These are phyloP conservation scores for Glossosoma conforme DNA, from an alignment of 1,140 invertebrate genomes.

Conservation along the genomic window DNA sequence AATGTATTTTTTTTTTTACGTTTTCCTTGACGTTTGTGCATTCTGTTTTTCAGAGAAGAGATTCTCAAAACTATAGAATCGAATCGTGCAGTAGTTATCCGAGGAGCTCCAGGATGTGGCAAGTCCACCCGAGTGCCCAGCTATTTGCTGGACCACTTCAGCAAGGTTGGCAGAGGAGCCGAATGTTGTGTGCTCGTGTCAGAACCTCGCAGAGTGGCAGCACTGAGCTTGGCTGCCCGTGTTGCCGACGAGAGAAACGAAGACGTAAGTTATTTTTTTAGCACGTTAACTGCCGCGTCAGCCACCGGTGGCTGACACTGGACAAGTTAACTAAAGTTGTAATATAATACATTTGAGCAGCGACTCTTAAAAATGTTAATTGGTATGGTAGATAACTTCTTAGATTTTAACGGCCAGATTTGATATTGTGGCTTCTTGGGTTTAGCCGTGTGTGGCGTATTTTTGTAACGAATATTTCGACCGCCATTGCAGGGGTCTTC, in stretches of 20 bases:
- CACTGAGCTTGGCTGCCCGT: constrained; percentile 80
- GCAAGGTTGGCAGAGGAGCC: constrained; percentile 23
- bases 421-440: too few species aligned
- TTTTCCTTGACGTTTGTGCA: background rate
- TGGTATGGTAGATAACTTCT: too few species aligned
- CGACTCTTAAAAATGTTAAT: too few species aligned
- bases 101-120: constrained; percentile 45
- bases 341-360: too few species aligned
- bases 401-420: too few species aligned
- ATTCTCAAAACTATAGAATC: constrained; percentile 14
- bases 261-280: constrained; percentile 37
- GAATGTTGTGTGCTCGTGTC: constrained; percentile 56
- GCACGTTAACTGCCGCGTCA: too few species aligned
- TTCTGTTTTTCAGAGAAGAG: constrained; percentile 23
- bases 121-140: constrained; percentile 44
- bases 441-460: too few species aligned
- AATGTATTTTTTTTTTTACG: background rate
- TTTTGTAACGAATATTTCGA: too few species aligned
- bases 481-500: too few species aligned
- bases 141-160: constrained; percentile 32
- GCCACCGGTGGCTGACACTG: too few species aligned
- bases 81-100: constrained; percentile 34
- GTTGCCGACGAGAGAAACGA: constrained; percentile 72
- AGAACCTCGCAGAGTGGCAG: constrained; percentile 88
- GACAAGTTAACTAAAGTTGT: too few species aligned